Evolutionary conservation across 2,888 invertebrate genomes (phyloP).

Genomic region (Alloscopus bannaensis): DNA sequence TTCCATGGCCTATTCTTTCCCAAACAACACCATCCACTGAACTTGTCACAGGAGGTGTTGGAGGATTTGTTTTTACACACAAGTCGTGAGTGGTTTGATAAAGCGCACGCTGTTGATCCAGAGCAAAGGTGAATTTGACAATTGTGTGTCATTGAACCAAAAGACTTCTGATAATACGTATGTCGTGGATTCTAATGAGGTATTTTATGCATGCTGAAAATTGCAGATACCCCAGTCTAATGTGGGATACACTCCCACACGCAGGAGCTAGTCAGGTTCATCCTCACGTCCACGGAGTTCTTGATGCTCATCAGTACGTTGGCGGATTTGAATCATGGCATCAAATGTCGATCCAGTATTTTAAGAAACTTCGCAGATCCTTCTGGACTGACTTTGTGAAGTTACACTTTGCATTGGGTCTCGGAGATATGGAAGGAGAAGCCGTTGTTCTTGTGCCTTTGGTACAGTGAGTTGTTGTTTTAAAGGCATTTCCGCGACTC

Average conservation of each 20-base stretch:
- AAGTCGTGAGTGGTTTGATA: constrained; percentile 75
- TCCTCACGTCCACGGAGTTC: constrained; percentile 76
- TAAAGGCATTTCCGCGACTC: no score
- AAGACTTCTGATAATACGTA: no score
- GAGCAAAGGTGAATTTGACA: constrained; percentile 63
- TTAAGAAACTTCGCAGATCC: constrained; percentile 72
- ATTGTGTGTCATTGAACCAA: no score
- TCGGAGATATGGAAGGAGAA: constrained; percentile 74
- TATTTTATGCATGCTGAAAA: constrained; percentile 12
- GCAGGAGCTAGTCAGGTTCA: constrained; percentile 77
- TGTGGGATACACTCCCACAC: constrained; percentile 76
- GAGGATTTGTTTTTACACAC: constrained; percentile 75
- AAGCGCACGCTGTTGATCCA: constrained; percentile 73
- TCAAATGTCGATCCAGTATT: constrained; percentile 74
- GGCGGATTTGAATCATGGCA: constrained; percentile 75
- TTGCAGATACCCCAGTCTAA: constrained; percentile 75
- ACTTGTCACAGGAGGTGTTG: constrained; percentile 74
- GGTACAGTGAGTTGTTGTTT: constrained; percentile 65
- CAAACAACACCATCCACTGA: constrained; percentile 75
- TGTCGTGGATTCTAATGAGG: no score
- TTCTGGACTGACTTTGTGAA: constrained; percentile 75
- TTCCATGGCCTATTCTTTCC: constrained; percentile 76
- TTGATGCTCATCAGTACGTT: constrained; percentile 75
- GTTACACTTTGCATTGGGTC: constrained; percentile 75
- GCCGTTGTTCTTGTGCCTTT: constrained; percentile 75